Evolutionary conservation across 1,140 invertebrate genomes (phyloP), one percentile per base, ranked within the genome.

Genomic region (Drosophila teissieri): DNA sequence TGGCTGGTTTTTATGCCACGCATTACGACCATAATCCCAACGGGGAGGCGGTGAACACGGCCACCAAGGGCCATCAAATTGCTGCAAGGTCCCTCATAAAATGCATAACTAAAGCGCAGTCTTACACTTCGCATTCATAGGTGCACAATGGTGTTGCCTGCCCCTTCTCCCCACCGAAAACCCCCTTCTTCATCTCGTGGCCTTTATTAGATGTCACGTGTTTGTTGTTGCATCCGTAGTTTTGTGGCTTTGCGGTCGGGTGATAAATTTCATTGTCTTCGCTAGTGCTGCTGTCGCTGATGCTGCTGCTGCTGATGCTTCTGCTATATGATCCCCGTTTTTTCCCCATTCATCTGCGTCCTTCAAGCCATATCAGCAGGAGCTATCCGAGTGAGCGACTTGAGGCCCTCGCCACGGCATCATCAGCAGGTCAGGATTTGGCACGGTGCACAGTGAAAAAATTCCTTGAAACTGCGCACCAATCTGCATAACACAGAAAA

Each of bases 181-280:
- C 44, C 31, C n/a, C 11, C 34, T 17, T 17, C 34, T 39, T 39
- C 46, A 44, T 65, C 40, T 53, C 46, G 11, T 56, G 58, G 51
- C 44, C 72, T 51, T 72, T 70, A 86, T 84, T 74, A 75, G 75
- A 85, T 69, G 79, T 74, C 76, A 77, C 67, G 51, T 75, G 73
- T 57, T 60, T 77, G 62, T 74, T 64, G 52, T 56, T 46, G 48
- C 56, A 31, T 68, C 45, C 63, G 70, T 51, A 56, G 56, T 69
- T 80, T 74, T 72, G 68, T 75, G 74, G 77, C 56, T 44, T 74
- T 86, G 70, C 72, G 74, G 76, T 78, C 49, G 72, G 68, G 74
- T 78, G 79, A 90, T 86, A 86, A 83, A 86, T 90, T 79, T 76
- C 78, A 65, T 69, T 68, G 62, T 63, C 72, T 80, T 75, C 60